Conservation (phyloP, 23 tunicate genomes). For the Styela clava region DNA sequence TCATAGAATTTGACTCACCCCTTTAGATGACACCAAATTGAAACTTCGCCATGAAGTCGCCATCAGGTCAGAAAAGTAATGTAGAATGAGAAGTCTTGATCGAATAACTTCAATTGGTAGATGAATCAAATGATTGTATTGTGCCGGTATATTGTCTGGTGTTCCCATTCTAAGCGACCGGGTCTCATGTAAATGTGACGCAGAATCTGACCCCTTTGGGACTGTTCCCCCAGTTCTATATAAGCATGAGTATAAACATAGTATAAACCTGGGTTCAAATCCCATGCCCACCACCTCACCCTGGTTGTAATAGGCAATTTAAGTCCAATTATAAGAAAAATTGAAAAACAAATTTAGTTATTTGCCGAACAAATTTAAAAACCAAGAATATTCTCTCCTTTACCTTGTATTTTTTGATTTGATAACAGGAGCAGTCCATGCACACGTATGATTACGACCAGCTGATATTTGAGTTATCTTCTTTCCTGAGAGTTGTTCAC, state of each 20-base stretch:
- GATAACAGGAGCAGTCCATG: constrained; percentile 59
- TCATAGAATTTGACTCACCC: no score
- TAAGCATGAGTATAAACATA: background rate
- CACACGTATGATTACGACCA: constrained; percentile 88
- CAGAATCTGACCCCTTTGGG: constrained; percentile 14
- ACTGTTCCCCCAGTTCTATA: constrained; percentile 13
- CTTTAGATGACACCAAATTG: constrained; percentile 11
- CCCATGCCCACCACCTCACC: no score
- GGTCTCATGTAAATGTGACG: background rate
- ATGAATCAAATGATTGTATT: constrained; percentile 57
- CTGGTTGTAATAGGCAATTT: no score
- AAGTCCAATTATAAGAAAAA: no score
- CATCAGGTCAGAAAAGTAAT: constrained; percentile 62
- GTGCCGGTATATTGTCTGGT: constrained; percentile 79
- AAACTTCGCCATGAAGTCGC: constrained; percentile 60
- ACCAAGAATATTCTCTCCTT: background rate
- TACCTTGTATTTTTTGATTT: background rate
- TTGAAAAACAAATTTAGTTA: no score
- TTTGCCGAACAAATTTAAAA: no score
- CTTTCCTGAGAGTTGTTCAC: constrained; percentile 51
- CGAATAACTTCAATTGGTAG: constrained; percentile 45
- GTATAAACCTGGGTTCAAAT: no score
- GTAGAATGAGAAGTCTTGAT: constrained; percentile 49
- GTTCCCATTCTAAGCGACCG: constrained; percentile 32
- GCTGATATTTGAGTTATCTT: constrained; percentile 84